Evolutionary conservation across 2,113 vertebrate genomes (phyloP), one percentile per base, ranked within the genome.

Genomic region (Siniperca knerii): DNA sequence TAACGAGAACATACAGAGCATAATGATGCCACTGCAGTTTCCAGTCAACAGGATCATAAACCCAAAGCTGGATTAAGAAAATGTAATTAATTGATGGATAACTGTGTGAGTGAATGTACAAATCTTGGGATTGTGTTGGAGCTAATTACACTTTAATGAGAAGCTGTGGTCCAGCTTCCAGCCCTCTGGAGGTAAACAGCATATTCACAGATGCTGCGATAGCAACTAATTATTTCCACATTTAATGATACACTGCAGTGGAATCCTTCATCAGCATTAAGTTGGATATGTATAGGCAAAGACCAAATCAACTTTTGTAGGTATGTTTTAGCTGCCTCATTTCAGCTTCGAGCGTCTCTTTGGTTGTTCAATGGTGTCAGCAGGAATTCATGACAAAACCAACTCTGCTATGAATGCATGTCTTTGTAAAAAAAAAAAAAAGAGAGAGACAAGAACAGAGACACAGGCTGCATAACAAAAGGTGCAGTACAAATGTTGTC

Each of bases 141-240:
- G 58, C 69, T 85, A 84, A 90, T 87, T 77, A 83, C 25, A 67
- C 60, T 79, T 85, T 84, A 83, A 87, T 90, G 80, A 79, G 81
- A 75, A 42, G 75, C 64, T 57, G 20, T 23, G 77, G 81, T 82
- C 76, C 78, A 62, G 65, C 62, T 58, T 61, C 42, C 65, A 81
- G 71, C 57, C 57, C 67, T 83, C 18, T 0, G 75, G 71, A 58
- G 69, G 64, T 40, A 84, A 82, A 82, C 62, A 44, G 62, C 69
- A 50, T 61, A 62, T 18, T 81, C 52, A 75, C 76, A 82, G 40
- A 81, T 20, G 67, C 83, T 64, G 64, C n/a, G 8, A 46, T 55
- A 46, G 69, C 55, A 48, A 61, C 35, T 66, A 57, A 87, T 87
- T 85, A 58, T 35, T 52, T 54, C 25, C 57, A 77, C 13, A 73